A percentile compares a stretch with the other conserved stretches of the same genome.
Conservation (phyloP, 2,113 vertebrate genomes). For the Phalacrocorax carbo region DNA sequence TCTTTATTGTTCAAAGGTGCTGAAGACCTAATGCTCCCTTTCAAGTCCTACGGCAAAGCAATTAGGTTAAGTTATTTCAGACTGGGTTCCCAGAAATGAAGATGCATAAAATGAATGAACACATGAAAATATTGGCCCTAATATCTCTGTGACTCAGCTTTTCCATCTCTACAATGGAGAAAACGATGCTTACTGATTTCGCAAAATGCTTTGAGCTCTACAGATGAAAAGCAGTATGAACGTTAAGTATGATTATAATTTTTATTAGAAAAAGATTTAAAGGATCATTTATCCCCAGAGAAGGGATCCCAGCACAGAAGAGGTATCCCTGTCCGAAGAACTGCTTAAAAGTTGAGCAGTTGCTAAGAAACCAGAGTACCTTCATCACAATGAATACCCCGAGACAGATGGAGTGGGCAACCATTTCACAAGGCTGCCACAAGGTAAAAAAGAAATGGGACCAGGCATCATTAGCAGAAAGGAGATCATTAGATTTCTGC, state of each 20-base stretch:
- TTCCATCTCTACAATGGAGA: slow-evolving; percentile 1
- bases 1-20: slow-evolving; percentile 45
- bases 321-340: background rate
- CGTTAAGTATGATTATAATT: background rate
- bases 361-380: slow-evolving; percentile 30
- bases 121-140: slow-evolving; percentile 49
- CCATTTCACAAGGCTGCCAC: slow-evolving; percentile 32
- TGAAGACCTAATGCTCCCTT: slow-evolving; percentile 53
- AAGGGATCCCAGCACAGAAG: slow-evolving; percentile 9
- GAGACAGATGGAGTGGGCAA: background rate
- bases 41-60: slow-evolving; percentile 47
- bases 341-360: slow-evolving; percentile 20
- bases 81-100: slow-evolving; percentile 58
- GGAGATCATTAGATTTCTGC: slow-evolving; percentile 51
- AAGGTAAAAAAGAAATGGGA: background rate
- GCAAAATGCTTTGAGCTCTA: background rate
- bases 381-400: background rate
- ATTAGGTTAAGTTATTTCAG: slow-evolving; percentile 67
- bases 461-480: slow-evolving; percentile 35
- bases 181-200: background rate
- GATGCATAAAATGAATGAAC: slow-evolving; percentile 59
- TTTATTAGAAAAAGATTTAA: background rate
- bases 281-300: background rate
- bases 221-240: background rate
- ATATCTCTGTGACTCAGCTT: slow-evolving; percentile 46